A percentile compares a stretch with the other conserved stretches of the same genome.
Evolutionary conservation across 1,140 invertebrate species (phyloP).

Genomic region (Drosophila insularis): DNA sequence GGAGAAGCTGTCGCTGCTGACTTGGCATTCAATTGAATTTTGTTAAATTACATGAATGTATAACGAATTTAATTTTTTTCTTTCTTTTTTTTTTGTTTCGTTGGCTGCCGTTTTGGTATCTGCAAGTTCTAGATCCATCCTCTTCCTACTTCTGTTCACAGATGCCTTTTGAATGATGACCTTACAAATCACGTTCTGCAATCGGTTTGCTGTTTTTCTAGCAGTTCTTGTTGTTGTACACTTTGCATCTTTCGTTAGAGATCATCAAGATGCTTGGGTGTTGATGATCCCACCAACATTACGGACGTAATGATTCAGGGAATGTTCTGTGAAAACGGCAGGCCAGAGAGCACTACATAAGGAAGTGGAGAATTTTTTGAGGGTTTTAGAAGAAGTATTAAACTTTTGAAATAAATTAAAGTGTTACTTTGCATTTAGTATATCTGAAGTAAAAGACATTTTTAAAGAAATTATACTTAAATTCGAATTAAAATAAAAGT

Average conservation of each 20-base stretch:
- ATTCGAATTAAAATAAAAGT: too few species aligned
- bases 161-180: conserved; percentile 80
- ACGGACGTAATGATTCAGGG: conserved; percentile 40
- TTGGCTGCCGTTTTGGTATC: conserved; percentile 31
- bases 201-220: conserved; percentile 27
- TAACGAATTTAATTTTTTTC: conserved; percentile 78
- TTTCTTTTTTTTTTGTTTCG: not conserved
- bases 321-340: conserved; percentile 33
- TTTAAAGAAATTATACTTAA: too few species aligned
- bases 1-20: conserved; percentile 43
- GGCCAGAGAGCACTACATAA: not conserved
- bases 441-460: too few species aligned
- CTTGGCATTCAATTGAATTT: conserved; percentile 68
- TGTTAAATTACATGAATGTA: conserved; percentile 81
- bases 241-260: conserved; percentile 18
- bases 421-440: too few species aligned
- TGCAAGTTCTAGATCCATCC: conserved; percentile 14
- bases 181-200: conserved; percentile 80
- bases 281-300: conserved; percentile 58
- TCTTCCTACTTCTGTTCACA: conserved; percentile 18
- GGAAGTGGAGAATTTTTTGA: too few species aligned
- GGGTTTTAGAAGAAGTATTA: too few species aligned
- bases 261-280: conserved; percentile 72
- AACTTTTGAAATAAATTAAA: too few species aligned
- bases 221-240: conserved; percentile 32